Base-by-base conservation (phyloP, 2,113 vertebrate genomes). In the Tupaia chinensis region DNA sequence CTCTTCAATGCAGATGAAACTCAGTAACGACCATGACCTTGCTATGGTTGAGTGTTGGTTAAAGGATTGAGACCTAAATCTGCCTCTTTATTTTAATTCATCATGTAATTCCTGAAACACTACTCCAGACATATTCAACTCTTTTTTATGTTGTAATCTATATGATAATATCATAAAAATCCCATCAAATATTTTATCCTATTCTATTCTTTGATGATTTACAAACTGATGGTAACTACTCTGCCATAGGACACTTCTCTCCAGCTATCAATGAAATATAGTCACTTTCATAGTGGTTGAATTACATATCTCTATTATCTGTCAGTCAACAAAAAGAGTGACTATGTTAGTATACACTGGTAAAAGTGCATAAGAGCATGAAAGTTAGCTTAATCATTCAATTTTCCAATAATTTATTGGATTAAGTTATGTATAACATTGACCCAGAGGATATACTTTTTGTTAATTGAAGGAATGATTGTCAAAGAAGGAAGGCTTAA, bases 71-170 rank as follows among this genome's bases (percentile, higher is more conserved):
- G 29, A 91, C 4, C 56, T 81, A 94, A 83, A 27, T 79, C 86
- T 94, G 77, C 20, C 20, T 91, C 91, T 94, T 95, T 72, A 87
- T 86, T 95, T 97, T 95, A 95, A 96, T 96, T 97, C 87, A 97
- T 94, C 93, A 90, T 96, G 87, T 87, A 96, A 97, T 89, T 95
- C 66, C 76, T 93, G 34, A 95, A 97, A 93, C 56, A 73, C 65
- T 78, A 86, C n/a, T 74, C 84, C 70, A 88, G 90, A 91, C 84
- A 87, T 56, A 93, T 80, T 92, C 84, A 94, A 95, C 54, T 70
- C 85, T 93, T 97, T 63, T 90, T 97, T 97, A 95, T 96, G 89
- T 93, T 95, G 89, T 95, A 97, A 97, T 97, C 94, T 97, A 97
- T 96, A 96, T 97, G 96, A 94, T 96, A 98, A 97, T 96, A 73